Evolutionary conservation across 1,140 invertebrate species (phyloP), one percentile per base, ranked within the genome.

Genomic region (Littorina saxatilis): DNA sequence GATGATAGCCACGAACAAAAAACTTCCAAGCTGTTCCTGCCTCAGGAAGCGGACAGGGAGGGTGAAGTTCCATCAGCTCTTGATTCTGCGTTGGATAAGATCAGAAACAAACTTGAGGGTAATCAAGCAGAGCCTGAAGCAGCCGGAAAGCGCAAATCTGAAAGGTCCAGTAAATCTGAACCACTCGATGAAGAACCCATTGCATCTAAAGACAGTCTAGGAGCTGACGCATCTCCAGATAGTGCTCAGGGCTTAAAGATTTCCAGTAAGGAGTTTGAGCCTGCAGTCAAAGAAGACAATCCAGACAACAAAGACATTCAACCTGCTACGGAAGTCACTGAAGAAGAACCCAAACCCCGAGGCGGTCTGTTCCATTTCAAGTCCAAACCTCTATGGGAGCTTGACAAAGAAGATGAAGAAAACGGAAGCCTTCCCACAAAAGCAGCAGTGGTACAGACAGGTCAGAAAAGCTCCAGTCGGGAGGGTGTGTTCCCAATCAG

Each of bases 351-450:
- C 29, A 78, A 78, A 78, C 52, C 55, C n/a, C 55, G 76, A 39
- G 58, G 55, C 39, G n/a, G 74, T 13, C 39, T 78, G 23, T 78
- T 78, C 55, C 55, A 37, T 20, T 76, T 77, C 52, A 77, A 77
- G 55, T 77, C 52, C 23, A 47, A 39, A 20, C 76, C 76, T n/a
- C 55, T 78, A 1, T 78, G 76, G 76, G 76, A 78, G 55, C 76
- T 78, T 39, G 76, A 78, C 23, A 78, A 78, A 39, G 58, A 78
- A 63, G n/a, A n/a, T n/a, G 76, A 78, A 66, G 55, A 63, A 11
- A 78, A 66, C 27, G 37, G 35, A 17, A 32, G 32, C 11, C 13
- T 52, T 7, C n/a, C 17, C 17, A 23, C 35, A 32, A 23, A 15
- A 4, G 50, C 76, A 55, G 32, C 55, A 17, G 39, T 78, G 17